These are phyloP conservation scores for Epinephelus moara DNA, from an alignment of 2,113 vertebrate genomes.

Conservation along the genomic window DNA sequence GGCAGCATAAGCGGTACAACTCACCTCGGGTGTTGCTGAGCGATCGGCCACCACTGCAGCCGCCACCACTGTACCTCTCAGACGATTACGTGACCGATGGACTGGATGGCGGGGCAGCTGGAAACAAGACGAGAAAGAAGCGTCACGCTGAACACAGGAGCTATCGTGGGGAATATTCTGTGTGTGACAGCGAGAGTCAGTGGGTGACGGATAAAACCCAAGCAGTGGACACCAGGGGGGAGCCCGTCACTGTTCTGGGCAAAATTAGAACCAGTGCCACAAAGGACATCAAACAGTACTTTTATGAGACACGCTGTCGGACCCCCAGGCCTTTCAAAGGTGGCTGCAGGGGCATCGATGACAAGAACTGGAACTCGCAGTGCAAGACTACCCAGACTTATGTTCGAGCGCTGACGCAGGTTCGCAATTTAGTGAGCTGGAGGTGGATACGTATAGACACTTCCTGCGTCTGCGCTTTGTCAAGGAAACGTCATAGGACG, in stretches of 20 bases:
- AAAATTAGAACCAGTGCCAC: constrained; percentile 89
- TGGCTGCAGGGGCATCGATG: constrained; percentile 94
- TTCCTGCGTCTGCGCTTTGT: constrained; percentile 96
- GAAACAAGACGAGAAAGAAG: constrained; percentile 92
- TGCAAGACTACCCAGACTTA: constrained; percentile 97
- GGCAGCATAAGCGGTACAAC: constrained; percentile 92
- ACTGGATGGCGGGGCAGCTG: constrained; percentile 49
- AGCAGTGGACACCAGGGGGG: constrained; percentile 90
- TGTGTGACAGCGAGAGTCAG: constrained; percentile 95
- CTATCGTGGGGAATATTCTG: constrained; percentile 95
- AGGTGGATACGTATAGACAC: constrained; percentile 99
- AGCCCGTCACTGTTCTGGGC: constrained; percentile 91
- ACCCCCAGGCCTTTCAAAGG: constrained; percentile 89
- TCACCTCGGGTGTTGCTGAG: constrained; percentile 95
- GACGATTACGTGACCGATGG: constrained; percentile 89
- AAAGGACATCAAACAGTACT: constrained; percentile 93
- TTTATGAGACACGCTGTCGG: constrained; percentile 95
- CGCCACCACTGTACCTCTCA: constrained; percentile 91
- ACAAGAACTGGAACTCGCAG: constrained; percentile 99
- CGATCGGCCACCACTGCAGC: constrained; percentile 90
- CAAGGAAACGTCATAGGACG: constrained; percentile 93
- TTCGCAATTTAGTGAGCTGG: constrained; percentile 90
- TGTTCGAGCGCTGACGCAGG: constrained; percentile 93
- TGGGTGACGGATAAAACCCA: constrained; percentile 96
- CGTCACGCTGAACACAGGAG: constrained; percentile 91